A percentile compares a stretch with the other conserved stretches of the same genome.
phyloP scores from a whole-genome alignment of 2,797 vertebrate species.

The Holocentrus rufus region DNA sequence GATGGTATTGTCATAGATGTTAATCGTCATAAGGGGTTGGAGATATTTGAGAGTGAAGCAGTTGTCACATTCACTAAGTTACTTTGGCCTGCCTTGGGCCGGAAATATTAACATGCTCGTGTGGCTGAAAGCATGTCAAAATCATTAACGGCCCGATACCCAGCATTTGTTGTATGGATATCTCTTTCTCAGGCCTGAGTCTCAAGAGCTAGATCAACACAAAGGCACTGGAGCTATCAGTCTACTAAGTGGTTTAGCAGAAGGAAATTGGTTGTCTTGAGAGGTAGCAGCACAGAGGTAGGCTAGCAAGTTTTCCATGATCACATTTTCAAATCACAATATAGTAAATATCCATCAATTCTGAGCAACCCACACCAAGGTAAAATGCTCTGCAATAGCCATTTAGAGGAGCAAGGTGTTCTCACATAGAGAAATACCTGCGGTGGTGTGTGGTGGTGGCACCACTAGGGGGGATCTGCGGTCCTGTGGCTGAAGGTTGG shows the following conservation, averaged over 20 bases:
- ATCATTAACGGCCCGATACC: slow-evolving; percentile 58
- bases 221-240: slow-evolving; percentile 61
- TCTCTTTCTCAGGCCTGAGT: slow-evolving; percentile 57
- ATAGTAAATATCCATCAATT: slow-evolving; percentile 63
- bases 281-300: slow-evolving; percentile 75
- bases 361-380: slow-evolving; percentile 57
- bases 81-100: slow-evolving; percentile 57
- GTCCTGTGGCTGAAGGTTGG: slow-evolving; percentile 12
- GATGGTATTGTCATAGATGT: slow-evolving; percentile 62
- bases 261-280: slow-evolving; percentile 77
- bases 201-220: slow-evolving; percentile 72
- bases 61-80: slow-evolving; percentile 30
- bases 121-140: slow-evolving; percentile 67
- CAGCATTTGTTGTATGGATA: slow-evolving; percentile 66
- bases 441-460: slow-evolving; percentile 28
- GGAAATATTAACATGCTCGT: slow-evolving; percentile 60
- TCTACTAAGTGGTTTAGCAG: slow-evolving; percentile 78
- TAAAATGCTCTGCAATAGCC: slow-evolving; percentile 65
- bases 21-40: slow-evolving; percentile 32
- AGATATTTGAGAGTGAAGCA: slow-evolving; percentile 39
- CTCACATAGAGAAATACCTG: slow-evolving; percentile 50
- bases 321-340: slow-evolving; percentile 78
- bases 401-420: slow-evolving; percentile 61
- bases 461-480: slow-evolving; percentile 29
- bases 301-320: slow-evolving; percentile 78